Base-by-base conservation (phyloP, 2,888 invertebrate genomes). In the Chirona hameri region DNA sequence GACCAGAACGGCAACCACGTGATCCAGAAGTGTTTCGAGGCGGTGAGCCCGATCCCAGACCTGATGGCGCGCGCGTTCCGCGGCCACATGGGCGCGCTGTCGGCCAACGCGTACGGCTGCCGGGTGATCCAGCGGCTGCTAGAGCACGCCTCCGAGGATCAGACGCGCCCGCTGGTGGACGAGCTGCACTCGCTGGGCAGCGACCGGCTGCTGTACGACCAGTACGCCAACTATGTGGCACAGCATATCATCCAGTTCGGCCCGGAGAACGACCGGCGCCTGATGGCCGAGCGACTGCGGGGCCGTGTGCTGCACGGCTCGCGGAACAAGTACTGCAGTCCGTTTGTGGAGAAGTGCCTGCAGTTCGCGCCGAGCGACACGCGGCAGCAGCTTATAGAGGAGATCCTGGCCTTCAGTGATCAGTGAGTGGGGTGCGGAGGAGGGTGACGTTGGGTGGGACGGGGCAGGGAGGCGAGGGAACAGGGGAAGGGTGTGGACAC, bases 1-100 rank as follows among this genome's bases (percentile, higher is more conserved):
- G 99, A 99, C 90, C 99, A 99, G 90, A 99, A 99, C 89, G 99
- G 99, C 82, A 99, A 99, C 90, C 99, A 99, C 89, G 99, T 99
- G 82, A 98, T 99, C 83, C 99, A 99, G 90, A 99, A 99, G 88
- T 99, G 99, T 88, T 99, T 99, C 87, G 99, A 99, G 89, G 98
- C 98, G 89, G 98, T 99, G 83, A 97, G 98, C 88, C 97, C 99
- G n/a, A 96, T 97, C 86, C 91, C 99, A 86, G 97, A 97, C 90
- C 98, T 98, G 89, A 94, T 95, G 85, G 95, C 97, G 85, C 93
- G 94, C 87, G 95, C 94, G 86, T 94, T 95, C 89, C 92, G 92
- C 83, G 84, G 84, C 46, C 93, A 96, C 89, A 98, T 99, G 84
- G 97, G 95, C 90, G 93, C 95, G 83, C 90, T 99, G 87, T 98